Conservation (phyloP, 2,888 invertebrate genomes). For the Rugalucina vietnamica region DNA sequence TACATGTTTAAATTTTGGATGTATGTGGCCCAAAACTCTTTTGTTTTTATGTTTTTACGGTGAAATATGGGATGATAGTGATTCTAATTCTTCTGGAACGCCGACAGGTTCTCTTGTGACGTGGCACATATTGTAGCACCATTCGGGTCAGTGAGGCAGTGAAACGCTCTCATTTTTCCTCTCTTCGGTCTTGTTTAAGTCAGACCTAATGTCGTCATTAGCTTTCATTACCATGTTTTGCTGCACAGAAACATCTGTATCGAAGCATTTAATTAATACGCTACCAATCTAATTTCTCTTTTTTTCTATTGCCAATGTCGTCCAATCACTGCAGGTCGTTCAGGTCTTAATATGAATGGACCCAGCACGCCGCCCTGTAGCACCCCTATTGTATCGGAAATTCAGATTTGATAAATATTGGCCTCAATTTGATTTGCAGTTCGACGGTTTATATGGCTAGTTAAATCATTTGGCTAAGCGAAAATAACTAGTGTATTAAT, state of each 20-base stretch:
- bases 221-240: constrained; percentile 59
- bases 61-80: no score
- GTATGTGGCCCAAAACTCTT: no score
- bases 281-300: constrained; percentile 42
- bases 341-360: constrained; percentile 56
- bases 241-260: constrained; percentile 57
- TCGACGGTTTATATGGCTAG: constrained; percentile 64
- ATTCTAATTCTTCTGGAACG: no score
- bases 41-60: no score
- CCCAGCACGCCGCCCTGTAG: constrained; percentile 46
- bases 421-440: constrained; percentile 62
- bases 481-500: constrained; percentile 64
- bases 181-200: constrained; percentile 28
- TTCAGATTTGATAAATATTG: constrained; percentile 69
- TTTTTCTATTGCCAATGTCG: constrained; percentile 30
- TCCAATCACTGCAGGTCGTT: constrained; percentile 59
- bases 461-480: constrained; percentile 66
- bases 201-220: constrained; percentile 55
- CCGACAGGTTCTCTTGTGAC: no score
- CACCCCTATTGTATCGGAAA: constrained; percentile 51
- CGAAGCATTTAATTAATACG: constrained; percentile 64
- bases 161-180: constrained; percentile 46
- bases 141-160: constrained; percentile 54
- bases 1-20: no score
- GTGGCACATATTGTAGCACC: constrained; percentile 29